Percentiles rank a stretch among this genome's conserved stretches.
phyloP scores from a whole-genome alignment of 37 sponge, comb jelly and placozoan species.

The Mnemiopsis leidyi region DNA sequence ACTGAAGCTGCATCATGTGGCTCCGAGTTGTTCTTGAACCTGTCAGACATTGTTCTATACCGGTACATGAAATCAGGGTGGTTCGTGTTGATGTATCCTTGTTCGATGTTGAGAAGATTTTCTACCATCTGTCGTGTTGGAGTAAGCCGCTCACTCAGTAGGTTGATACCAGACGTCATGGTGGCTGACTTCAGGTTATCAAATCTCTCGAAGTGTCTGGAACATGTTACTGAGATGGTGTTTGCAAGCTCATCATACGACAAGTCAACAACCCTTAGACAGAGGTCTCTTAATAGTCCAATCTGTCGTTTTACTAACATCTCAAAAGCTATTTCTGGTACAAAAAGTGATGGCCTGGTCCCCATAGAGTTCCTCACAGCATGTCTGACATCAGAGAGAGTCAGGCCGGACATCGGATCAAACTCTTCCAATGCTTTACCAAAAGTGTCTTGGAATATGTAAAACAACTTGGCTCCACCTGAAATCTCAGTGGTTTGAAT shows the following conservation, averaged over 20 bases:
- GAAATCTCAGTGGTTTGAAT: conserved; percentile 82
- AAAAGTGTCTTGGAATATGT: conserved; percentile 91
- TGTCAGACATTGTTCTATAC: conserved; percentile 12
- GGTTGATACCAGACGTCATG: conserved; percentile 75
- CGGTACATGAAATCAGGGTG: conserved; percentile 93
- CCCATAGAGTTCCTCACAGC: conserved; percentile 93
- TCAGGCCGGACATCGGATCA: conserved; percentile 83
- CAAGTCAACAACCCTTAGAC: conserved; percentile 92
- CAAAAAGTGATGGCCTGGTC: conserved; percentile 90
- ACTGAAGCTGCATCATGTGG: not conserved
- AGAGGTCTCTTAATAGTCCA: conserved; percentile 78
- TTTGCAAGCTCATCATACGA: conserved; percentile 95
- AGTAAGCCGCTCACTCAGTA: conserved; percentile 80
- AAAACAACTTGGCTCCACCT: conserved; percentile 94
- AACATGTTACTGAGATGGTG: conserved; percentile 70
- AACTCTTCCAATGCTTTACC: conserved; percentile 74
- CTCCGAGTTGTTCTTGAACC: not conserved
- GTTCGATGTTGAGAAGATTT: conserved; percentile 87
- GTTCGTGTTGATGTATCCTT: conserved; percentile 98
- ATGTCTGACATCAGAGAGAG: conserved; percentile 77
- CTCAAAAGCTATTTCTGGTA: conserved; percentile 98
- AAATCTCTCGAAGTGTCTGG: conserved; percentile 75
- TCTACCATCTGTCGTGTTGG: conserved; percentile 95
- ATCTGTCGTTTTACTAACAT: conserved; percentile 96
- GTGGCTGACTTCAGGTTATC: conserved; percentile 78